Percentiles rank a stretch among this genome's conserved stretches.
Conservation (phyloP, 1,140 invertebrate genomes). For the Solen grandis region DNA sequence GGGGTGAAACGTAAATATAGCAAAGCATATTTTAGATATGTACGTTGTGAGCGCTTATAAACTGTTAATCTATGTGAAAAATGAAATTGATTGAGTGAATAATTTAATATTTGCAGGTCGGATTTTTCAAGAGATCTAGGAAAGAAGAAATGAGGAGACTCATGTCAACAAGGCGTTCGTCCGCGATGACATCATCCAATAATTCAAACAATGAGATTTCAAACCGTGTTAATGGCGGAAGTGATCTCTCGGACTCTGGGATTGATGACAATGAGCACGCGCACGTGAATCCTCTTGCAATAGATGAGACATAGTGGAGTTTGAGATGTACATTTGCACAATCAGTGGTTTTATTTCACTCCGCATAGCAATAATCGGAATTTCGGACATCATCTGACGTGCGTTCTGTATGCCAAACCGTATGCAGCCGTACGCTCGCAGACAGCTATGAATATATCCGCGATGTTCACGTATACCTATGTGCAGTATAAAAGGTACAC, state of each 20-base stretch:
- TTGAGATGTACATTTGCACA: no score
- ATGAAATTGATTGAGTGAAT: not conserved
- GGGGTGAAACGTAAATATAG: not conserved
- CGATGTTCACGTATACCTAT: no score
- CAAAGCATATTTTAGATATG: not conserved
- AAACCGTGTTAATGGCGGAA: not conserved
- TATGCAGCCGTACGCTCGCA: no score
- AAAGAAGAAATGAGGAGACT: slow-evolving; percentile 47
- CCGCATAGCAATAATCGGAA: no score
- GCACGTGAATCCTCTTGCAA: slow-evolving; percentile 20
- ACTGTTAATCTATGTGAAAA: not conserved
- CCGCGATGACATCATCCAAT: slow-evolving; percentile 5
- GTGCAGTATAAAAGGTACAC: no score
- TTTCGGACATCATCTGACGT: no score
- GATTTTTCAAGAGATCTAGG: slow-evolving; percentile 50
- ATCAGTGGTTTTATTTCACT: no score
- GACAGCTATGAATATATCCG: no score
- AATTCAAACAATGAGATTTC: not conserved
- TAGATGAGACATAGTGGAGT: not conserved
- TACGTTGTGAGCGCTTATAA: not conserved
- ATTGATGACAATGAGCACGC: slow-evolving; percentile 6
- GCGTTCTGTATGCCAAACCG: no score
- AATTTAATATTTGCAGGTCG: slow-evolving; percentile 20
- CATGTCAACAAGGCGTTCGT: slow-evolving; percentile 6
- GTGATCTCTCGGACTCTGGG: not conserved